These are phyloP conservation scores for Leptatherina wallacei DNA, from an alignment of 2,797 vertebrate genomes.

Conservation along the genomic window DNA sequence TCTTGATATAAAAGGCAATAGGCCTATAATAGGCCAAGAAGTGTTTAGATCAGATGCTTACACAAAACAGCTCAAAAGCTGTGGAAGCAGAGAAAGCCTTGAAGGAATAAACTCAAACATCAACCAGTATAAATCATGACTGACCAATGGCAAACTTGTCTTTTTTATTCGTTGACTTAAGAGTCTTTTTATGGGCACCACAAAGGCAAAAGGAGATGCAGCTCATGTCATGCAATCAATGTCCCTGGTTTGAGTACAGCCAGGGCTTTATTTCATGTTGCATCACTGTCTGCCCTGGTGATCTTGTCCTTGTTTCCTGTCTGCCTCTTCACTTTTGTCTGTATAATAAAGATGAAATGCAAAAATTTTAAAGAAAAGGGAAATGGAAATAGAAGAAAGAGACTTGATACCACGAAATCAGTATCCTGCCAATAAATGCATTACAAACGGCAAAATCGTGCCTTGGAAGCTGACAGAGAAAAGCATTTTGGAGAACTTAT, in stretches of 20 bases:
- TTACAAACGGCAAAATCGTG: not conserved
- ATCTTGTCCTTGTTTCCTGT: not conserved
- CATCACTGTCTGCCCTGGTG: not conserved
- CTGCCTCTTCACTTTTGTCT: not conserved
- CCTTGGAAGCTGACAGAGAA: not conserved
- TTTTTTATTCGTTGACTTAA: conserved; percentile 15
- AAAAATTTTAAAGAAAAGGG: not conserved
- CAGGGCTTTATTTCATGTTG: not conserved
- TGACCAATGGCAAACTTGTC: not conserved
- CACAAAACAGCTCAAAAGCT: not conserved
- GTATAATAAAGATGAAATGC: conserved; percentile 1
- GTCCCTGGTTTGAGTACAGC: conserved; percentile 8
- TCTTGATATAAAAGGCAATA: conserved; percentile 92
- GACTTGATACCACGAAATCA: not conserved
- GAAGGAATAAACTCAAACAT: not conserved
- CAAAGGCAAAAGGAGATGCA: conserved; percentile 3
- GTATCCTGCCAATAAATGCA: not conserved
- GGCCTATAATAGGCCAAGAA: too few relatives aligned
- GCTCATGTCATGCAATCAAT: conserved; percentile 6
- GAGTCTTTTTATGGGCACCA: conserved; percentile 8
- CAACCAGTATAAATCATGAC: conserved; percentile 7
- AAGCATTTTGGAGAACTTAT: not conserved
- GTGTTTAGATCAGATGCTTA: not conserved
- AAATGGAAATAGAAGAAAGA: not conserved
- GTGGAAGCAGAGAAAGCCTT: not conserved